phyloP scores from a whole-genome alignment of 2,797 vertebrate genomes.

The Thunnus albacares region DNA sequence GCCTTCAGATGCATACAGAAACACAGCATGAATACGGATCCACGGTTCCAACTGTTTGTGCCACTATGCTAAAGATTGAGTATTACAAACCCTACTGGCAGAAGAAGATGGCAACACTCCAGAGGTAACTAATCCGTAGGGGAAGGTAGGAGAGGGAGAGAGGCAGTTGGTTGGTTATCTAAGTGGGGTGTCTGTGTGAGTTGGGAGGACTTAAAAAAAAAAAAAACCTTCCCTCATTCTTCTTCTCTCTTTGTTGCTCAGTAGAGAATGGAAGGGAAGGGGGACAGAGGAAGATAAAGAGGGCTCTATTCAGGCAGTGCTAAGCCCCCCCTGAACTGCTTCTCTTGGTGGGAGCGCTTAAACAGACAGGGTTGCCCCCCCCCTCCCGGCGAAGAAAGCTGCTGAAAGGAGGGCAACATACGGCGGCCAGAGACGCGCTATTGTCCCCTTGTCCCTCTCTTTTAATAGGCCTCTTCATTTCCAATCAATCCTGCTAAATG shows the following conservation, averaged over 20 bases:
- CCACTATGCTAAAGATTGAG: slow-evolving; percentile 79
- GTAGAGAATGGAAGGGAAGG: slow-evolving; percentile 82
- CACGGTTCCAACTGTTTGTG: slow-evolving; percentile 73
- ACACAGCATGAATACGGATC: slow-evolving; percentile 66
- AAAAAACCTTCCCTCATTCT: slow-evolving; percentile 71
- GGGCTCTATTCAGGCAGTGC: slow-evolving; percentile 83
- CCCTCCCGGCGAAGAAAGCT: slow-evolving; percentile 71
- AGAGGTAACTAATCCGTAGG: slow-evolving; percentile 84
- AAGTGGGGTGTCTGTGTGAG: slow-evolving; percentile 76
- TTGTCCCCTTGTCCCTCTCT: slow-evolving; percentile 88
- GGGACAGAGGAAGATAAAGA: slow-evolving; percentile 85
- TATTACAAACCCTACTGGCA: slow-evolving; percentile 81
- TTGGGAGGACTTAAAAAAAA: slow-evolving; percentile 72
- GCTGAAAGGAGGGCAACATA: slow-evolving; percentile 88
- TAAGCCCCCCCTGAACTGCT: slow-evolving; percentile 82
- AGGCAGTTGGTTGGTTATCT: slow-evolving; percentile 79
- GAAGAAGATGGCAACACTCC: slow-evolving; percentile 80
- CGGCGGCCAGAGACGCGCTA: slow-evolving; percentile 86
- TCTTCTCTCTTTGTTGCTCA: slow-evolving; percentile 84
- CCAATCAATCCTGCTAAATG: slow-evolving; percentile 92
- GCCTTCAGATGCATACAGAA: slow-evolving; percentile 68
- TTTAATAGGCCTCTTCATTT: slow-evolving; percentile 92
- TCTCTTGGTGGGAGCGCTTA: slow-evolving; percentile 86
- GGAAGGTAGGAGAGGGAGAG: slow-evolving; percentile 70
- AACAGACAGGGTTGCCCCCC: slow-evolving; percentile 83